Conservation (phyloP, 2,797 vertebrate genomes). For the Chaenodraco wilsoni region DNA sequence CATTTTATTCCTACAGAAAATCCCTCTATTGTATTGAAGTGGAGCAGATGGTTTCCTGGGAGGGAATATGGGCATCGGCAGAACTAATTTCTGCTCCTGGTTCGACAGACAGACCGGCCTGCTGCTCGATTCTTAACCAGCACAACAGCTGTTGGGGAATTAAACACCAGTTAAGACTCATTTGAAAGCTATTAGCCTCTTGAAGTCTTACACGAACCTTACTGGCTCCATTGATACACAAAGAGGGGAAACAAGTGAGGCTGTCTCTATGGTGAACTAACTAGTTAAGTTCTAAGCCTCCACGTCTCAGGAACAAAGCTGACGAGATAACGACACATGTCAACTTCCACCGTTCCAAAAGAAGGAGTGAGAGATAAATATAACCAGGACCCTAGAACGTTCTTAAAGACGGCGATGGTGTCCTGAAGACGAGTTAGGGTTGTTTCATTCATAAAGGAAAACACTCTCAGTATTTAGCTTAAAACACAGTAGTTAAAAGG, state of each 20-base stretch:
- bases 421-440: not conserved
- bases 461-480: not conserved
- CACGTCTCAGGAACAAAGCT: constrained; percentile 19
- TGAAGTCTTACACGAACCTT: constrained; percentile 79
- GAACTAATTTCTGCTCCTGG: constrained; percentile 93
- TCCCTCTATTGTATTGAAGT: constrained; percentile 96
- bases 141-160: constrained; percentile 95
- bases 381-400: not conserved
- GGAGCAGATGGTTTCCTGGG: constrained; percentile 96
- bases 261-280: constrained; percentile 32
- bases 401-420: not conserved
- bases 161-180: constrained; percentile 86
- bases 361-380: not conserved
- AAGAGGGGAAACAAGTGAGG: constrained; percentile 35
- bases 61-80: constrained; percentile 94
- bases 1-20: constrained; percentile 88
- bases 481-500: not conserved
- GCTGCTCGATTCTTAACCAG: constrained; percentile 95
- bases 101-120: constrained; percentile 85
- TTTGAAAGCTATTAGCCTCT: constrained; percentile 93
- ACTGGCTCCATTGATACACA: constrained; percentile 41
- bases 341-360: not conserved
- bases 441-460: not conserved
- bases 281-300: constrained; percentile 51
- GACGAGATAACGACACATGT: not conserved